Evolutionary conservation across 2,113 vertebrate species (phyloP).

Genomic region (Empidonax traillii): DNA sequence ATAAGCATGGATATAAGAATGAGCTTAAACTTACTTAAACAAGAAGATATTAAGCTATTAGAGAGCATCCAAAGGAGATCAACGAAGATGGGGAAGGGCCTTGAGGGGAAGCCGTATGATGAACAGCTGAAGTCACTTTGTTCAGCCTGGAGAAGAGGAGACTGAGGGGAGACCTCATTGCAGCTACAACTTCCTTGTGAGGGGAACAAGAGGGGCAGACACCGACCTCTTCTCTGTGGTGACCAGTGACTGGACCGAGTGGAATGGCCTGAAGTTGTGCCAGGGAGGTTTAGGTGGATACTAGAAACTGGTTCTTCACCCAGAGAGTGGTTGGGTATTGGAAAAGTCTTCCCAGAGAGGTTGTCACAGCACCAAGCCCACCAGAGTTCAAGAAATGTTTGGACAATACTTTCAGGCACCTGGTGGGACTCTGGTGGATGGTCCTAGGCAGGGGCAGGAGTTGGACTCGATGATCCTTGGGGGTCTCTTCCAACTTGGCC

Average conservation of each 20-base stretch:
- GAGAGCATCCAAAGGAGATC: not conserved
- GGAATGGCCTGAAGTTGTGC: not conserved
- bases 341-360: not conserved
- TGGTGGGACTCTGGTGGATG: not conserved
- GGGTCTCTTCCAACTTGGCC: not conserved
- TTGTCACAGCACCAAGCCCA: not conserved
- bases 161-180: not conserved
- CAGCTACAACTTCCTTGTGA: not conserved
- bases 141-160: not conserved
- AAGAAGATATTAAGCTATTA: not conserved
- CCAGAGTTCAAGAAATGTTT: not conserved
- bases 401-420: not conserved
- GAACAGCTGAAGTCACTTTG: not conserved
- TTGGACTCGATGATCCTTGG: not conserved
- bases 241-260: not conserved
- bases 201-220: not conserved
- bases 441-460: not conserved
- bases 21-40: not conserved
- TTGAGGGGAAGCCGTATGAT: not conserved
- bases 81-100: not conserved
- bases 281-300: not conserved
- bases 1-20: not conserved
- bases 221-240: not conserved
- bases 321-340: not conserved
- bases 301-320: not conserved